Percentiles rank a stretch among this genome's conserved stretches.
Evolutionary conservation across 2,888 invertebrate genomes (phyloP).

Genomic region (Eremobia ochroleuca): DNA sequence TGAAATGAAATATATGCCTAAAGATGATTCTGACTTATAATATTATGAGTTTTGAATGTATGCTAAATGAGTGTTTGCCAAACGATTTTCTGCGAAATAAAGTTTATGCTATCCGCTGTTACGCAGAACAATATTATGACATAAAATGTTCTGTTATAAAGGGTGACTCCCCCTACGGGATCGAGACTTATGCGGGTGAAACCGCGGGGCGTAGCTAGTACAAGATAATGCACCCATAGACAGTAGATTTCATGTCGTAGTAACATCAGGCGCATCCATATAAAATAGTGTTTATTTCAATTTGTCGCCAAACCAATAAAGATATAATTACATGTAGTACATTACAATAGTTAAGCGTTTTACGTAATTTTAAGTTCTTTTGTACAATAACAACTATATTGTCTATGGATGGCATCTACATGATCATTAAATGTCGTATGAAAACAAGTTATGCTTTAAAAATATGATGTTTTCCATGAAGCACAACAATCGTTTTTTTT

Average conservation of each 20-base stretch:
- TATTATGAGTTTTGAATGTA: too few relatives aligned
- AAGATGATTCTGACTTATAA: too few relatives aligned
- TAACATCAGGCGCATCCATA: not conserved
- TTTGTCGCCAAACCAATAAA: not conserved
- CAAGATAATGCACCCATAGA: not conserved
- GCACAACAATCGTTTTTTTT: constrained; percentile 5
- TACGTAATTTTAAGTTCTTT: constrained; percentile 21
- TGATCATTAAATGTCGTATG: constrained; percentile 20
- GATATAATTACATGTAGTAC: constrained; percentile 3
- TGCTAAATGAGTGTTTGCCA: not conserved
- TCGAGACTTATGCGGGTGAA: not conserved
- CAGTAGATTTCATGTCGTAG: not conserved
- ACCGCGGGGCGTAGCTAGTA: not conserved
- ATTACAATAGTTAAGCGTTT: not conserved
- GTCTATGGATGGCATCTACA: not conserved
- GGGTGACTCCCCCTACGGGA: not conserved
- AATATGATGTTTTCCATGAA: constrained; percentile 8
- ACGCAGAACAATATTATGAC: not conserved
- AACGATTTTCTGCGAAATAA: not conserved
- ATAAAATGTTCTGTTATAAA: not conserved
- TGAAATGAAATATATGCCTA: too few relatives aligned
- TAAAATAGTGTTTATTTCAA: constrained; percentile 19
- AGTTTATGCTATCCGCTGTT: not conserved
- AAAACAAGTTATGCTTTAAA: constrained; percentile 31
- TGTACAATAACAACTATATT: constrained; percentile 1